Evolutionary conservation across 2,888 invertebrate genomes (phyloP), one percentile per base, ranked within the genome.

Genomic region (Therioaphis trifolii): DNA sequence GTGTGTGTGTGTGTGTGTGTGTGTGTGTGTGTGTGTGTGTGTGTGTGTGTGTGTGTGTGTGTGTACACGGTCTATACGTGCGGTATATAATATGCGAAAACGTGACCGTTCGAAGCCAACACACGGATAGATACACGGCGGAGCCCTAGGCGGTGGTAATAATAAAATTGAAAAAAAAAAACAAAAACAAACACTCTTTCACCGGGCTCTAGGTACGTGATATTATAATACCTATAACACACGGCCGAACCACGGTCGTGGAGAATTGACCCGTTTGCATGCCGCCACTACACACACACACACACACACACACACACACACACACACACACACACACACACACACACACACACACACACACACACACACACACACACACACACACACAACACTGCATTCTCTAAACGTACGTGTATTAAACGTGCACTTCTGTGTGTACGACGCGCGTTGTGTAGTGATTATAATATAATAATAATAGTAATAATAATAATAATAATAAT

Each of bases 101-200:
- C 78, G 78, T 78, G 78, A 78, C 78, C 68, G 78, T 68, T 68
- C 40, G 24, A 68, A 78, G 52, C n/a, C 78, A 24, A 27, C 14
- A 63, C 27, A 9, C 66, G 5, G 12, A 29, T n/a, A 7, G 35
- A 29, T 63, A 46, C 61, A 46, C 21, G 18, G 24, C 40, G 63
- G 2, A 9, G 76, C 68, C 52, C 35, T 1, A 78, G 68, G 68
- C 52, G 68, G 24, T 15, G 68, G 24, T 15, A 40, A n/a, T 35
- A 78, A 78, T 27, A n/a, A 66, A 46, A 76, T 15, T 24, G 29
- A 55, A 55, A 55, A 55, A 63, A 27, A 61, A 27, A 49, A 21
- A 29, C 58, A 61, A 63, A n/a, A 40, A 58, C 14, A 52, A 52
- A 43, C 24, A 21, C 55, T 74, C 58, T 74, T 74, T 72, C 35